Conservation (phyloP, 2,888 invertebrate genomes). For the Cantharis nigra region DNA sequence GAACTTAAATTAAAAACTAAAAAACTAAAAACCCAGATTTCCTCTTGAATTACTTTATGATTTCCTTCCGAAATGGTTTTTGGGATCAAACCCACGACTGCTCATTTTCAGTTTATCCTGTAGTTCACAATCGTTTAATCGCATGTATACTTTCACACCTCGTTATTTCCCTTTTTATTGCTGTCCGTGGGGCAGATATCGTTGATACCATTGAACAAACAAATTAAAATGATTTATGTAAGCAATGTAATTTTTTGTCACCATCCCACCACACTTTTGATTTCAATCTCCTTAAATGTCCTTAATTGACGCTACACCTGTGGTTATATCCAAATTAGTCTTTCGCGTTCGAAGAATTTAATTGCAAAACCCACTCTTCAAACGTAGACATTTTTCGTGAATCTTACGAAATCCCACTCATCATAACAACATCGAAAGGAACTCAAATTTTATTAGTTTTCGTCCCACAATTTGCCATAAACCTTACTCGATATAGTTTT, state of each 20-base stretch:
- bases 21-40: too few relatives aligned
- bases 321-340: conserved; percentile 7
- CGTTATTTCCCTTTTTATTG: too few relatives aligned
- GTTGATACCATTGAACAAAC: too few relatives aligned
- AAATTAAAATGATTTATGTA: neutral
- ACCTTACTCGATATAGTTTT: neutral
- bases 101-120: too few relatives aligned
- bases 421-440: neutral
- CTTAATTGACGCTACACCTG: neutral
- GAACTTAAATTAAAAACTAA: too few relatives aligned
- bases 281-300: neutral
- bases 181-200: too few relatives aligned
- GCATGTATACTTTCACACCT: too few relatives aligned
- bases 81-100: too few relatives aligned
- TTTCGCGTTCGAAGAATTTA: conserved; percentile 12
- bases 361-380: neutral
- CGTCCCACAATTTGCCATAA: neutral
- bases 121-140: too few relatives aligned
- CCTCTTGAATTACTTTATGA: too few relatives aligned
- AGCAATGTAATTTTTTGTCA: neutral
- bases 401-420: neutral
- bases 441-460: neutral
- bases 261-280: neutral
- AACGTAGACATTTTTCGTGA: neutral
- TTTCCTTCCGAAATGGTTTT: too few relatives aligned